A percentile compares a stretch with the other conserved stretches of the same genome.
Evolutionary conservation across 2,797 vertebrate species (phyloP).

Genomic region (Epinephelus awoara): DNA sequence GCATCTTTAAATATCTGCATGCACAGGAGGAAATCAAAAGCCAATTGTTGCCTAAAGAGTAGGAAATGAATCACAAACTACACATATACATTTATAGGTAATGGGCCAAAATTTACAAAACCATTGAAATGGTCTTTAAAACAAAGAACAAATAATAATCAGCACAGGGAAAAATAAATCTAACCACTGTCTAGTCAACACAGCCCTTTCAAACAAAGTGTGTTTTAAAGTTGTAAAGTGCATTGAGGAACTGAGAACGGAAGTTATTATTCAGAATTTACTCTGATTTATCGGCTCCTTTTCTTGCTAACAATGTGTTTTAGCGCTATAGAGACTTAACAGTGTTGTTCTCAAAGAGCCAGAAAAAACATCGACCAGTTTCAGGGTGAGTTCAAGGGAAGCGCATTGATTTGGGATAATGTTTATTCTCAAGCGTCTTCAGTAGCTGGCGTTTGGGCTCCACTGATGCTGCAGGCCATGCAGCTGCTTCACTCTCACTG

Average conservation of each 20-base stretch:
- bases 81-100: neutral
- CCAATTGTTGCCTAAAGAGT: neutral
- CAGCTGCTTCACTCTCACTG: neutral
- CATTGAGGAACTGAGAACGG: constrained; percentile 4
- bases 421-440: constrained; percentile 15
- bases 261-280: neutral
- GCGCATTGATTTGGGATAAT: constrained; percentile 25
- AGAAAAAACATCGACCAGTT: constrained; percentile 18
- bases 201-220: neutral
- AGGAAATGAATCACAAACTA: constrained; percentile 3
- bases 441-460: constrained; percentile 1
- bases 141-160: neutral
- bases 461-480: neutral
- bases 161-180: constrained; percentile 3
- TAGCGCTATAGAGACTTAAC: neutral
- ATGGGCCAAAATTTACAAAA: neutral
- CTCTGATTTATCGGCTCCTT: neutral
- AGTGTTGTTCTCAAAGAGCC: constrained; percentile 12
- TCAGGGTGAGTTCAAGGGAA: constrained; percentile 28
- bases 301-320: constrained; percentile 1
- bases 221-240: constrained; percentile 41
- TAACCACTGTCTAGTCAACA: neutral
- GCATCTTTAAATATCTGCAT: neutral
- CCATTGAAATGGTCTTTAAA: neutral
- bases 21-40: neutral